phyloP scores from a whole-genome alignment of 2,888 invertebrate genomes.

The Drosophila algonquin region DNA sequence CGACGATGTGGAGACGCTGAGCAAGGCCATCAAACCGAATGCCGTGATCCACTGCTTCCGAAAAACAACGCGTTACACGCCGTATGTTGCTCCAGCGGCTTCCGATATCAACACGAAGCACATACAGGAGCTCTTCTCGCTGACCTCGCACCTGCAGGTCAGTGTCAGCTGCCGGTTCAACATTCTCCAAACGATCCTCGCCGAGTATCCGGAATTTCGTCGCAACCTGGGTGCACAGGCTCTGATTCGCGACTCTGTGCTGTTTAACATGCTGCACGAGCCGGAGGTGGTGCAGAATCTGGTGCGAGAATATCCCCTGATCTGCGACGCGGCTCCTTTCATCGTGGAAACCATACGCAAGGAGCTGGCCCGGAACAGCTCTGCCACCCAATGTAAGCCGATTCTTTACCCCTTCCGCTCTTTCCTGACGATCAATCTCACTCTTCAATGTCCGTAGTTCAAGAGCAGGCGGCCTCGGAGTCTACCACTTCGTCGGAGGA shows the following conservation, averaged over 20 bases:
- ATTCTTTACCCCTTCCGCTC: neutral
- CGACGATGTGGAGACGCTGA: constrained; percentile 84
- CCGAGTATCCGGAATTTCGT: constrained; percentile 88
- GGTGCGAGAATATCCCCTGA: constrained; percentile 87
- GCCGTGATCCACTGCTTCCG: constrained; percentile 86
- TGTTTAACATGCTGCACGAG: constrained; percentile 88
- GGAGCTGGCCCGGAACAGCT: constrained; percentile 80
- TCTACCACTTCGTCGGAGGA: constrained; percentile 84
- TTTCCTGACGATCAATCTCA: neutral
- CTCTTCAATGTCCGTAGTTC: constrained; percentile 54
- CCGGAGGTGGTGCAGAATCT: constrained; percentile 87
- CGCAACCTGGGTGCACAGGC: constrained; percentile 89
- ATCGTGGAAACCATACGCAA: constrained; percentile 83
- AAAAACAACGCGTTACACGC: constrained; percentile 75
- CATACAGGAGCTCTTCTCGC: constrained; percentile 78
- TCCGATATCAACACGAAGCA: constrained; percentile 66
- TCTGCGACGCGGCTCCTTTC: constrained; percentile 87
- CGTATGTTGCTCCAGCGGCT: constrained; percentile 64
- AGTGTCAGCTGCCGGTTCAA: constrained; percentile 85
- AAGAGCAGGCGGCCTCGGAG: constrained; percentile 82
- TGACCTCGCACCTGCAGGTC: constrained; percentile 83
- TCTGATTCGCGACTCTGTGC: constrained; percentile 89
- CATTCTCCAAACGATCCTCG: constrained; percentile 86
- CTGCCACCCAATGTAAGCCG: constrained; percentile 70
- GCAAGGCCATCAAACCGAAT: constrained; percentile 85